phyloP scores from a whole-genome alignment of 2,113 vertebrate genomes.

The Myotis davidii region DNA sequence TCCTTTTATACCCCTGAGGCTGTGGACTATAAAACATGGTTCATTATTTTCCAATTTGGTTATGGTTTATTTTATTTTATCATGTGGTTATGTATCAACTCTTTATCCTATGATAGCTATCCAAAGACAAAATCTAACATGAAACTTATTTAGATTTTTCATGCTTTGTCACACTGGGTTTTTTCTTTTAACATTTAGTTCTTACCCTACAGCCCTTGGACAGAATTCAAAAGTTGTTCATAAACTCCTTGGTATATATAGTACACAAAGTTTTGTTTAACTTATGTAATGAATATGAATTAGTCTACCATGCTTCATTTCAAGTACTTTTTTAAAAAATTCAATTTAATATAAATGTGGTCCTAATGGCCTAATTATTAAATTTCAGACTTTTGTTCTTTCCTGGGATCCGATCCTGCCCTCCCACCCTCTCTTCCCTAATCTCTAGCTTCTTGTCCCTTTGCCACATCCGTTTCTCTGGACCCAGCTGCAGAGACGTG shows the following conservation, averaged over 20 bases:
- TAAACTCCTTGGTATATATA: background rate
- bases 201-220: background rate
- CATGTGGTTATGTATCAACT: background rate
- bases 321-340: background rate
- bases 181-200: background rate
- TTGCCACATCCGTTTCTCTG: background rate
- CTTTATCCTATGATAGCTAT: background rate
- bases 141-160: background rate
- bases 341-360: background rate
- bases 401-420: too few species aligned
- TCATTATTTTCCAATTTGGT: background rate
- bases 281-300: background rate
- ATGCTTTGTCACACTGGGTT: background rate
- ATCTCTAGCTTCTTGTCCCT: background rate
- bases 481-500: background rate
- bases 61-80: background rate
- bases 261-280: background rate
- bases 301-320: background rate
- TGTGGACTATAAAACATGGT: background rate
- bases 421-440: accelerated
- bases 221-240: background rate
- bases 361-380: background rate
- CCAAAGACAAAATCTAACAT: background rate
- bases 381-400: background rate
- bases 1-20: background rate